Evolutionary conservation across 1,140 invertebrate species (phyloP).

Genomic region (Eriocheir sinensis): DNA sequence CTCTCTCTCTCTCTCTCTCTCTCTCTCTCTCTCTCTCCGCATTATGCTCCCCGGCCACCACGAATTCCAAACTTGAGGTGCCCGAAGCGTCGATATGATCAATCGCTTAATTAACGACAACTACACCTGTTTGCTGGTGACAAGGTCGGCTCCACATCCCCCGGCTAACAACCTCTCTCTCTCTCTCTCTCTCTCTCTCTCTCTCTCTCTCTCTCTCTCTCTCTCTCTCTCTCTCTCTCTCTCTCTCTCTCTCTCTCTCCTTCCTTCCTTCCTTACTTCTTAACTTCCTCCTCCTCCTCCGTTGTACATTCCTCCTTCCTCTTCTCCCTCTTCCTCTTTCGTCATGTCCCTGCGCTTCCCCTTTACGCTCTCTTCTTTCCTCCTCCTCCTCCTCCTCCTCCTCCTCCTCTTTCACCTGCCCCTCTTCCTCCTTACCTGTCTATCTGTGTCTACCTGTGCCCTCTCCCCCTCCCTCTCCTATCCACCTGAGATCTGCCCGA

Average conservation of each 20-base stretch:
- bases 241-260: not conserved
- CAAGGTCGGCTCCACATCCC: conserved; percentile 65
- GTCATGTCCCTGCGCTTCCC: not conserved
- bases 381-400: not conserved
- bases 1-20: not conserved
- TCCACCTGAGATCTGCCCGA: conserved; percentile 35
- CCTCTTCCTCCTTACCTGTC: not conserved
- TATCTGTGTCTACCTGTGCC: conserved; percentile 18
- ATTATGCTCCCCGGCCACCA: not conserved
- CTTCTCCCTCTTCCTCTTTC: not conserved
- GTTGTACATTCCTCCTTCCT: not conserved
- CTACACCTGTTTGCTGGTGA: conserved; percentile 70
- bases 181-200: conserved; percentile 27
- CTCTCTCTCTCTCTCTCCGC: not conserved
- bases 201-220: conserved; percentile 41
- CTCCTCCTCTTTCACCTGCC: not conserved
- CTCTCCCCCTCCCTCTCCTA: not conserved
- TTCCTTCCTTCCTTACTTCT: not conserved
- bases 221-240: not conserved
- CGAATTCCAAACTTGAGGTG: conserved; percentile 67
- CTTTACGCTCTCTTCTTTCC: not conserved
- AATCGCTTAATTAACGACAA: conserved; percentile 75
- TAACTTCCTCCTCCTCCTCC: not conserved
- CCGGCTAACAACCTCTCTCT: conserved; percentile 54
- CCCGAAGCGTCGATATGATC: conserved; percentile 67